Percentiles rank a stretch among this genome's conserved stretches.
Conservation (phyloP, 2,797 vertebrate genomes). For the Pteronotus mesoamericanus region DNA sequence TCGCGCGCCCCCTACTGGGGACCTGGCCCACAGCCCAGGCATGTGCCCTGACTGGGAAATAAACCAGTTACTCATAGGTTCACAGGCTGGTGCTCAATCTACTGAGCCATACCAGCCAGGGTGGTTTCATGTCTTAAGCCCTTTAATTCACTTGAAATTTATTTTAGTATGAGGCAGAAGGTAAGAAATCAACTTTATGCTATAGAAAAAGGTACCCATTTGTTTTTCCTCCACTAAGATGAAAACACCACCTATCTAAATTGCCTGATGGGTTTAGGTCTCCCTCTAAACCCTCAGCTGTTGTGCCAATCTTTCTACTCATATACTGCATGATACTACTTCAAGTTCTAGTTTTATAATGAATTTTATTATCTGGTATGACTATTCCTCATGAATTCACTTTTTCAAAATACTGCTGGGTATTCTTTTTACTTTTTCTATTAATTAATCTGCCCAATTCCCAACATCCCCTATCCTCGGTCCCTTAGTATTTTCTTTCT, state of each 20-base stretch:
- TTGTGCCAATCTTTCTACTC: not conserved
- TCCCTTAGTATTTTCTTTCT: not conserved
- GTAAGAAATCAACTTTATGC: not conserved
- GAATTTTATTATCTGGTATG: not conserved
- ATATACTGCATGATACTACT: not conserved
- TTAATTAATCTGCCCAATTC: not conserved
- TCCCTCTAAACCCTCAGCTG: not conserved
- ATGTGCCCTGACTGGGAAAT: no score
- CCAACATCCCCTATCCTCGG: not conserved
- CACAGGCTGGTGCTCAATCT: no score
- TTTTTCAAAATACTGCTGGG: not conserved
- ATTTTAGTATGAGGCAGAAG: not conserved
- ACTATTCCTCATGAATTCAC: not conserved
- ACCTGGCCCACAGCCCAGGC: no score
- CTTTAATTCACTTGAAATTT: not conserved
- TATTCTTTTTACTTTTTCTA: not conserved
- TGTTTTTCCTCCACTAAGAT: not conserved
- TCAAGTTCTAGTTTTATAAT: not conserved
- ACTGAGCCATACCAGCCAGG: no score
- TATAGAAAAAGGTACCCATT: not conserved
- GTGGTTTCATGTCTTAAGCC: not conserved
- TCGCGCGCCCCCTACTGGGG: no score
- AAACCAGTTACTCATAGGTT: no score
- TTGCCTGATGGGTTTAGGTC: not conserved
- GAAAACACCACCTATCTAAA: not conserved